A percentile compares a stretch with the other conserved stretches of the same genome.
Conservation (phyloP, 2,113 vertebrate species). For the Semicossyphus pulcher region DNA sequence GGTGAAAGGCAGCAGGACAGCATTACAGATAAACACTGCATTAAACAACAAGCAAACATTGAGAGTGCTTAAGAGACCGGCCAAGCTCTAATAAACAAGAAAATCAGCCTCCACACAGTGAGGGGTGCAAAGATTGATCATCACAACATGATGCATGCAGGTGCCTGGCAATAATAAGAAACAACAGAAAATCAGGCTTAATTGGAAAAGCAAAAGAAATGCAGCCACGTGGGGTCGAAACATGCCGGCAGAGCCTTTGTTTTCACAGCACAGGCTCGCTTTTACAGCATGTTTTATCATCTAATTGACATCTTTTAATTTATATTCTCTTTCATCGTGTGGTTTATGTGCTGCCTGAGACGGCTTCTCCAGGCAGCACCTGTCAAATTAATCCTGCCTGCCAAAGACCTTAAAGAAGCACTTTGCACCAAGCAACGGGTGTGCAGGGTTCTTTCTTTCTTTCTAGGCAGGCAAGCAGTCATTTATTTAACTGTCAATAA, state of each 20-base stretch:
- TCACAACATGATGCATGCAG: constrained; percentile 13
- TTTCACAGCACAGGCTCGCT: not conserved
- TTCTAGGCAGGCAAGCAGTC: constrained; percentile 3
- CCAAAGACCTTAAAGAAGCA: constrained; percentile 15
- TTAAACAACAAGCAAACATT: constrained; percentile 6
- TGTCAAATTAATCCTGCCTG: constrained; percentile 19
- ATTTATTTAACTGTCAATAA: constrained; percentile 47
- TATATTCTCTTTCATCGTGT: not conserved
- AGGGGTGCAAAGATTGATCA: constrained; percentile 21
- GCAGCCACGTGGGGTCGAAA: constrained; percentile 8
- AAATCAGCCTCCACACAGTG: not conserved
- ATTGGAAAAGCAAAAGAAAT: constrained; percentile 38
- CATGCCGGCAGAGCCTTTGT: not conserved
- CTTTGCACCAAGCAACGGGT: constrained; percentile 6
- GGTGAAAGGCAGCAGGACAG: not conserved
- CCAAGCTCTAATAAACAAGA: constrained; percentile 11
- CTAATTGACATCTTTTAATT: constrained; percentile 36
- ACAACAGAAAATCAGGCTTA: constrained; percentile 23
- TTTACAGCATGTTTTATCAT: constrained; percentile 16
- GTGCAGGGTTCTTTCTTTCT: not conserved
- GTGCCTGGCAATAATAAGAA: constrained; percentile 23
- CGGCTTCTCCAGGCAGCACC: constrained; percentile 4
- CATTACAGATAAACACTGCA: constrained; percentile 21
- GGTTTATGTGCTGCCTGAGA: constrained; percentile 15
- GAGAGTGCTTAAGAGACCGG: not conserved